Conservation (phyloP, 2,888 invertebrate genomes). For the Trichogramma dendrolimi region DNA sequence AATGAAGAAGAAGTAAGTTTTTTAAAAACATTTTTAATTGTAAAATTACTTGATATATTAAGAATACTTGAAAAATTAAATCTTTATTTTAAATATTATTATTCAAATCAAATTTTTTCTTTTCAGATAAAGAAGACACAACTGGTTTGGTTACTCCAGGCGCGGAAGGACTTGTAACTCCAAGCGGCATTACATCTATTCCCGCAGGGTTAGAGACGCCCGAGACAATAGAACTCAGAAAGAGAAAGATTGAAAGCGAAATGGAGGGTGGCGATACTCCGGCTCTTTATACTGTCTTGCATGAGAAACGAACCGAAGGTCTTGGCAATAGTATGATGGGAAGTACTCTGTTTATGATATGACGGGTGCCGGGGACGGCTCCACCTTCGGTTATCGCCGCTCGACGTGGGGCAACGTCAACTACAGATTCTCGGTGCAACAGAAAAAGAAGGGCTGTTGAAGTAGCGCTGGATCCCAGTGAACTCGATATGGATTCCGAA, state of each 20-base stretch:
- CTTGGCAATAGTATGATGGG: conserved; percentile 95
- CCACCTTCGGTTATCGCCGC: conserved; percentile 56
- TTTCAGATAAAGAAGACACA: conserved; percentile 59
- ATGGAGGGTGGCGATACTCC: conserved; percentile 95
- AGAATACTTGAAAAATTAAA: too few relatives aligned
- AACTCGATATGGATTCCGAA: conserved; percentile 91
- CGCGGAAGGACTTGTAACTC: conserved; percentile 90
- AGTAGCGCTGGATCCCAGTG: conserved; percentile 93
- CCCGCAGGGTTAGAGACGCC: conserved; percentile 97
- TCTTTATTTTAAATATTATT: neutral
- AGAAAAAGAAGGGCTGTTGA: conserved; percentile 72
- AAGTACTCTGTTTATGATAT: conserved; percentile 96
- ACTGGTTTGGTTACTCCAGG: conserved; percentile 84
- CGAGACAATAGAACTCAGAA: conserved; percentile 95
- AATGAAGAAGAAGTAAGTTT: conserved; percentile 47
- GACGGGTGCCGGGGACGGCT: conserved; percentile 62
- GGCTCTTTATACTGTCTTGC: conserved; percentile 89
- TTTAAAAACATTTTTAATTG: too few relatives aligned
- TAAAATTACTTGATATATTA: too few relatives aligned
- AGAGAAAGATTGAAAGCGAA: conserved; percentile 92
- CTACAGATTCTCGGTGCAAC: conserved; percentile 44
- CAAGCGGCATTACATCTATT: conserved; percentile 84
- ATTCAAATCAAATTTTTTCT: conserved; percentile 1
- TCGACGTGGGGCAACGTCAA: conserved; percentile 48
- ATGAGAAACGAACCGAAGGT: conserved; percentile 88